Base-by-base conservation (phyloP, 2,113 vertebrate genomes). In the Cromileptes altivelis region DNA sequence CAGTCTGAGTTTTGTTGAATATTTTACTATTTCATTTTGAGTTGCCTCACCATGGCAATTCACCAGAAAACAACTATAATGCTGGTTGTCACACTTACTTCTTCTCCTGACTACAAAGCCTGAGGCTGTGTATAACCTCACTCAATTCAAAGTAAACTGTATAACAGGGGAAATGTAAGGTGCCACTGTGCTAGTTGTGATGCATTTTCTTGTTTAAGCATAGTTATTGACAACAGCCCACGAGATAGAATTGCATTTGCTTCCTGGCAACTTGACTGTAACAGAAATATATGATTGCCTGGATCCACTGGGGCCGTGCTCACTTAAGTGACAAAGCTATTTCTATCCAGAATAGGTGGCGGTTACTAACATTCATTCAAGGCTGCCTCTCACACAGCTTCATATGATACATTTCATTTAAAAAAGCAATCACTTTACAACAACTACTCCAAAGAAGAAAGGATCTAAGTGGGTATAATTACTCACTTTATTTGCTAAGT, bases 1-100 rank as follows among this genome's bases (percentile, higher is more conserved):
- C 75, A 11, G 9, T 27, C 45, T 8, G 27, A 52, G 30, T 11
- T 4, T 1, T 64, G 25, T 19, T 30, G 11, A 40, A 56, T 50
- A 57, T 70, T 70, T 69, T 3, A 55, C 15, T 9, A 55, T 68
- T 57, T 70, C 14, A 33, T 67, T 73, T 77, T 40, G 27, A 64
- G 30, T 30, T 40, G 27, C 18, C 60, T 67, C 62, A 45, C n/a
- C 49, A 64, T 45, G 60, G n/a, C 21, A 37, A 62, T 8, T 55
- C 64, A 21, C 6, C 40, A 27, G 42, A 58, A 30, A 18, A 71
- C 56, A 23, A 21, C 33, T 27, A 2, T 8, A 21, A 52, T 13
- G 2, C 17, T 19, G 40, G 53, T 67, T 62, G 60, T 58, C 57
- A 64, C 63, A 82, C 67, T 13, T 74, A 6, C 18, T 33, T 62